phyloP scores from a whole-genome alignment of 2,888 invertebrate genomes.

The Eupeodes latifasciatus region DNA sequence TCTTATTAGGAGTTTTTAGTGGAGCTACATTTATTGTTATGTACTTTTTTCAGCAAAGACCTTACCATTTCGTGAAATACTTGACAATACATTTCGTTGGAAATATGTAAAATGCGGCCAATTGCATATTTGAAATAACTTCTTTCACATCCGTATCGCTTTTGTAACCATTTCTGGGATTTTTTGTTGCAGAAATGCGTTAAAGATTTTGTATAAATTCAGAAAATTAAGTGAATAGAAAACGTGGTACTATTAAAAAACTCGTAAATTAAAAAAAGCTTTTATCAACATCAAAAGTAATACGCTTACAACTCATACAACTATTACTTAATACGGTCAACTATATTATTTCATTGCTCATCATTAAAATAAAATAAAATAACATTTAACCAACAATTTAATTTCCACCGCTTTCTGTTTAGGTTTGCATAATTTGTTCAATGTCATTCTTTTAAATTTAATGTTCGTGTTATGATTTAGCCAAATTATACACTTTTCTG shows the following conservation, averaged over 20 bases:
- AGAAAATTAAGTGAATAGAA: conserved; percentile 62
- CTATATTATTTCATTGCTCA: neutral
- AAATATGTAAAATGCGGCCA: conserved; percentile 79
- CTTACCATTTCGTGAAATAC: conserved; percentile 83
- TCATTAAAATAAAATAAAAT: neutral
- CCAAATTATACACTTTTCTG: conserved; percentile 1
- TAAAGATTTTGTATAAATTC: conserved; percentile 33
- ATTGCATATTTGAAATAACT: conserved; percentile 50
- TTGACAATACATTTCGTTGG: conserved; percentile 82
- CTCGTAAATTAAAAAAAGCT: no score
- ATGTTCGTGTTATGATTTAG: neutral
- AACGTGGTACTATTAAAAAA: conserved; percentile 69
- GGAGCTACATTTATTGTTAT: conserved; percentile 91
- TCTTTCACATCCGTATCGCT: conserved; percentile 64
- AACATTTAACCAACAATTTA: neutral
- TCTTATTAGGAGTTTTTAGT: conserved; percentile 94
- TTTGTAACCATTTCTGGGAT: conserved; percentile 44
- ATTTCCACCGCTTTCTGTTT: neutral
- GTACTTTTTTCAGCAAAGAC: conserved; percentile 85
- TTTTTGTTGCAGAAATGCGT: neutral
- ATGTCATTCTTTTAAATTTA: neutral
- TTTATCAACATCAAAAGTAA: no score
- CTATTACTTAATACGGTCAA: neutral
- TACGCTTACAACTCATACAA: no score
- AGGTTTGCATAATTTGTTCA: neutral